Percentiles rank a stretch among this genome's conserved stretches.
Conservation (phyloP, 92 coral and sea anemone genomes). For the Phenganax stokvisi region DNA sequence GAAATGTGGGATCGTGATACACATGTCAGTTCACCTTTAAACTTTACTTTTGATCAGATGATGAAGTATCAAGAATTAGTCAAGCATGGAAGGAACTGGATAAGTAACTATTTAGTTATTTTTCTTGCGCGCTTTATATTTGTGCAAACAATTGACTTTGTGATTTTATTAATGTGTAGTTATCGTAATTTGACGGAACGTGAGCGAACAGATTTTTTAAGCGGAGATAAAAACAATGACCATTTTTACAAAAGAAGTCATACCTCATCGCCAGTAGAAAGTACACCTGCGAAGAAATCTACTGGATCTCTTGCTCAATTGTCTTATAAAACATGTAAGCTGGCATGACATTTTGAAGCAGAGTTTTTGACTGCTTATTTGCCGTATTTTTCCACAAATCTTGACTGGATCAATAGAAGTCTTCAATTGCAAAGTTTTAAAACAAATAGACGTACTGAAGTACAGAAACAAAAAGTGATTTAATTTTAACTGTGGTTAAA, state of each 20-base stretch:
- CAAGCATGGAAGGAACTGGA: constrained; percentile 37
- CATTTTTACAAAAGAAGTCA: constrained; percentile 74
- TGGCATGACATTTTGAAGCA: neutral
- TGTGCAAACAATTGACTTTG: no score
- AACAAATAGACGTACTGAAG: no score
- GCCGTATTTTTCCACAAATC: no score
- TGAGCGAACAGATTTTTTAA: constrained; percentile 82
- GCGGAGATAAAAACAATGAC: constrained; percentile 93
- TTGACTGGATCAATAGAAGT: no score
- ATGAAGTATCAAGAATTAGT: constrained; percentile 31
- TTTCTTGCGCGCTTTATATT: neutral
- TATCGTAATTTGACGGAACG: constrained; percentile 86
- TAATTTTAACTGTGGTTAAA: no score
- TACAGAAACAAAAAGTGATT: no score
- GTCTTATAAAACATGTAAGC: constrained; percentile 34
- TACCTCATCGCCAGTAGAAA: constrained; percentile 48
- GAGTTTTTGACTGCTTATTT: no score
- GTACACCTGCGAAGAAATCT: constrained; percentile 63
- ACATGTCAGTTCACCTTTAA: neutral
- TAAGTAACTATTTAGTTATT: constrained; percentile 1
- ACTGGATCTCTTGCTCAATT: constrained; percentile 28
- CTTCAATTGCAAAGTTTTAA: no score
- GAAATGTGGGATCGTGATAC: neutral
- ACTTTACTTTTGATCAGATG: constrained; percentile 10
- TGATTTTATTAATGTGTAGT: constrained; percentile 33